Percentiles rank a stretch among this genome's conserved stretches.
phyloP scores from a whole-genome alignment of 2,888 invertebrate genomes.

The Drosophila anomalata region DNA sequence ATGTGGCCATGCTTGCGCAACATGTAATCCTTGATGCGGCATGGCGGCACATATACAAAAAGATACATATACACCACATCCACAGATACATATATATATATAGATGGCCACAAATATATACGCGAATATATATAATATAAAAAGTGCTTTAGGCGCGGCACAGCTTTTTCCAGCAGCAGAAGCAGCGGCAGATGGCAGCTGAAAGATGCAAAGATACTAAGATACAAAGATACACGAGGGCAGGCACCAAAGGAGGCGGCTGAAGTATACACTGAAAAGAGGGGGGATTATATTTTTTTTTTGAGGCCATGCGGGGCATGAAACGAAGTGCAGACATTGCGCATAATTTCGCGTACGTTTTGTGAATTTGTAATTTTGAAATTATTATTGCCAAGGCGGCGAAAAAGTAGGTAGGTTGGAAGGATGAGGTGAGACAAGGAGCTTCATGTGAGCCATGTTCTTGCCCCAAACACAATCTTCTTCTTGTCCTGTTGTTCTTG shows the following conservation, averaged over 20 bases:
- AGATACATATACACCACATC: constrained; percentile 25
- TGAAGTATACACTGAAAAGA: too few relatives aligned
- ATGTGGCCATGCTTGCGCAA: constrained; percentile 40
- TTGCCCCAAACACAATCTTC: constrained; percentile 1
- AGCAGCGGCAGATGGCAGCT: constrained; percentile 73
- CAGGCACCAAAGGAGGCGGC: neutral
- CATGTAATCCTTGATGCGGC: constrained; percentile 62
- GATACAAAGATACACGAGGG: constrained; percentile 22
- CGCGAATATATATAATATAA: constrained; percentile 47
- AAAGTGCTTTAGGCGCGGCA: constrained; percentile 75
- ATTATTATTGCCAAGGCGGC: constrained; percentile 66
- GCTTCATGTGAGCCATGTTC: constrained; percentile 42
- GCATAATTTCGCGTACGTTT: constrained; percentile 81
- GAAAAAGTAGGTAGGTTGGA: constrained; percentile 12
- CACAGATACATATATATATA: constrained; percentile 5
- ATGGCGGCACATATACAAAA: constrained; percentile 46
- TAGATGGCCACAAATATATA: constrained; percentile 19
- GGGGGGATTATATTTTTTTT: constrained; percentile 2
- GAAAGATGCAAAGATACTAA: constrained; percentile 54
- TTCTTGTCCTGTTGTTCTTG: constrained; percentile 21
- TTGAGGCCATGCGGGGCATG: constrained; percentile 8
- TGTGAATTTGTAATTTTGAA: constrained; percentile 81
- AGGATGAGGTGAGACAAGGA: constrained; percentile 37
- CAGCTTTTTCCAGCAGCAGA: constrained; percentile 56
- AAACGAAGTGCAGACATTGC: constrained; percentile 67